phyloP scores from a whole-genome alignment of 2,797 vertebrate species.

The Oryzias dopingdopingensis region DNA sequence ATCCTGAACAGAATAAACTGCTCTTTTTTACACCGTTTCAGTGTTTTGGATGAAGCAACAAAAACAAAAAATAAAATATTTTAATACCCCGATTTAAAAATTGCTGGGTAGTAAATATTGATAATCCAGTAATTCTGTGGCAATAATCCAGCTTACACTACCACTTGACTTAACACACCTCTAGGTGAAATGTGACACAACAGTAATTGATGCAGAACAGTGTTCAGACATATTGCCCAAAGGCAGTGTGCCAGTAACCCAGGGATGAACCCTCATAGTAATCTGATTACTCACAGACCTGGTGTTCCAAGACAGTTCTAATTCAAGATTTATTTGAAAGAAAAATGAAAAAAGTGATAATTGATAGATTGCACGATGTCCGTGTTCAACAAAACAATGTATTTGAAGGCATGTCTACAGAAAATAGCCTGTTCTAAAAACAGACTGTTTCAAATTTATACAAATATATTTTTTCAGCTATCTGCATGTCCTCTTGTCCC shows the following conservation, averaged over 20 bases:
- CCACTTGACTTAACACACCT: constrained; percentile 57
- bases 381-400: constrained; percentile 16
- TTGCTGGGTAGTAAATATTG: constrained; percentile 8
- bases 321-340: constrained; percentile 30
- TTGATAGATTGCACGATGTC: constrained; percentile 3
- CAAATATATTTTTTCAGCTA: constrained; percentile 37
- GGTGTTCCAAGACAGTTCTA: constrained; percentile 20
- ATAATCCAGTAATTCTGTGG: constrained; percentile 25
- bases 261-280: constrained; percentile 59
- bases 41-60: constrained; percentile 8
- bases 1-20: too few species aligned
- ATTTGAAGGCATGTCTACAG: constrained; percentile 5
- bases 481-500: constrained; percentile 33
- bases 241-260: constrained; percentile 64
- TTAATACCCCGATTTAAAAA: constrained; percentile 40
- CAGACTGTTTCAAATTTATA: constrained; percentile 33
- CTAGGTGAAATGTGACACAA: constrained; percentile 59
- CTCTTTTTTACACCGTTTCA: too few species aligned
- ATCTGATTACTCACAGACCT: constrained; percentile 54
- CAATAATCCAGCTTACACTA: constrained; percentile 60
- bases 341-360: constrained; percentile 7
- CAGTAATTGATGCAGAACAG: constrained; percentile 22
- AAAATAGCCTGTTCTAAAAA: constrained; percentile 13
- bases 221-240: constrained; percentile 43
- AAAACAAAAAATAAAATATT: constrained; percentile 21